Evolutionary conservation across 2,888 invertebrate genomes (phyloP).

Genomic region (Apamea monoglypha): DNA sequence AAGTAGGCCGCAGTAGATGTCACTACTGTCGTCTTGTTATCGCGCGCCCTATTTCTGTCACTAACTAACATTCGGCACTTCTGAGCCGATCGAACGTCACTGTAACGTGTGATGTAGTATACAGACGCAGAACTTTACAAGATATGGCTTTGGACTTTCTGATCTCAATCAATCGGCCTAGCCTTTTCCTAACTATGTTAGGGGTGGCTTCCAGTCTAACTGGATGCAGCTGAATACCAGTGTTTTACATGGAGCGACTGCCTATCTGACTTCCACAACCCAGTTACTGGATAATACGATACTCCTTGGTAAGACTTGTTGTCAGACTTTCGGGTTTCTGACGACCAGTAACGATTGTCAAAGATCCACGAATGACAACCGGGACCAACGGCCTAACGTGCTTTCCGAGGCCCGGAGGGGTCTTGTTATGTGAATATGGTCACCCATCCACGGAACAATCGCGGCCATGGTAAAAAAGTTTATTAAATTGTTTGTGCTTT

Average conservation of each 20-base stretch:
- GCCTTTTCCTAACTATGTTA: neutral
- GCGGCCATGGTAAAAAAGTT: too few relatives aligned
- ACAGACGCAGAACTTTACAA: neutral
- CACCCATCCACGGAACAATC: too few relatives aligned
- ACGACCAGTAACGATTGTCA: neutral
- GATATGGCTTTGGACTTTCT: neutral
- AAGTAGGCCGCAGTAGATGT: constrained; percentile 49
- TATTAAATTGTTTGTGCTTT: too few relatives aligned
- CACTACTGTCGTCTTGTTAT: constrained; percentile 49
- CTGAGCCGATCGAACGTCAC: constrained; percentile 30
- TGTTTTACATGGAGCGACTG: too few relatives aligned
- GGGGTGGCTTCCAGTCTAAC: neutral
- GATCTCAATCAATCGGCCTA: neutral
- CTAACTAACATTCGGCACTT: constrained; percentile 63
- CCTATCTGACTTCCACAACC: too few relatives aligned
- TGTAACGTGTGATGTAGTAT: neutral
- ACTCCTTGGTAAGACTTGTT: neutral
- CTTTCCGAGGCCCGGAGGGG: too few relatives aligned
- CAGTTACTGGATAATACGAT: too few relatives aligned
- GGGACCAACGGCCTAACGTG: neutral
- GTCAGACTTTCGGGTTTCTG: neutral
- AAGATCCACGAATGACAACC: neutral
- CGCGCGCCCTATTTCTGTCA: constrained; percentile 61
- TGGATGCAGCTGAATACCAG: too few relatives aligned
- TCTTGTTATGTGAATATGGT: too few relatives aligned